Conservation (phyloP, 2,113 vertebrate genomes). For the Artemisiospiza belli region DNA sequence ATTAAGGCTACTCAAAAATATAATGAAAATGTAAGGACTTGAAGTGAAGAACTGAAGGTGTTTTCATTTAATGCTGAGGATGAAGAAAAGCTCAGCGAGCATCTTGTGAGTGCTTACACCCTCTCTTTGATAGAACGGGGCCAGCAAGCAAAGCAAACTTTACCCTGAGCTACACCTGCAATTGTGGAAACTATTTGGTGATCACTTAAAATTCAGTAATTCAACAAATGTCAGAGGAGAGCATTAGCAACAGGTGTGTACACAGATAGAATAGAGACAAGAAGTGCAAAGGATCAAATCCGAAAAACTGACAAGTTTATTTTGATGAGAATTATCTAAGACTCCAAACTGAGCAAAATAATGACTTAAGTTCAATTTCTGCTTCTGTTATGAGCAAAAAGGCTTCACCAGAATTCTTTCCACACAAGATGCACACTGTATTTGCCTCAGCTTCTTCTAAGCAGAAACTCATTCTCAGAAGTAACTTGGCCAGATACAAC, state of each 20-base stretch:
- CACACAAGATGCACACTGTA: neutral
- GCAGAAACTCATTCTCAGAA: neutral
- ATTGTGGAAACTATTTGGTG: neutral
- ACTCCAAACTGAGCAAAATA: neutral
- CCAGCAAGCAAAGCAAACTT: neutral
- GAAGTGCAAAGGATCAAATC: neutral
- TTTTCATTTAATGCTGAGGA: neutral
- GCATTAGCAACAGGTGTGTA: neutral
- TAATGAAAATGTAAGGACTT: neutral
- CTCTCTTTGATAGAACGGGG: neutral
- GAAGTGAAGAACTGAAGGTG: neutral
- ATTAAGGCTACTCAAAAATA: neutral
- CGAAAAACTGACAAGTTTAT: neutral
- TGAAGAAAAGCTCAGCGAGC: neutral
- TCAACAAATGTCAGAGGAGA: neutral
- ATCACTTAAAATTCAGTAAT: neutral
- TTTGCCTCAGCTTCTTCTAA: neutral
- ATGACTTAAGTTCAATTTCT: accelerated
- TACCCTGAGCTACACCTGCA: neutral
- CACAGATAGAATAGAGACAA: neutral
- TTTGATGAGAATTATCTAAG: neutral
- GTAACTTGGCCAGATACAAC: neutral
- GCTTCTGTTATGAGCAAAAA: neutral
- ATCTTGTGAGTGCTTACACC: neutral
- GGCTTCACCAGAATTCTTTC: neutral